These are phyloP conservation scores for Scaptomyza parva DNA, from an alignment of 2,888 invertebrate genomes.

Conservation along the genomic window DNA sequence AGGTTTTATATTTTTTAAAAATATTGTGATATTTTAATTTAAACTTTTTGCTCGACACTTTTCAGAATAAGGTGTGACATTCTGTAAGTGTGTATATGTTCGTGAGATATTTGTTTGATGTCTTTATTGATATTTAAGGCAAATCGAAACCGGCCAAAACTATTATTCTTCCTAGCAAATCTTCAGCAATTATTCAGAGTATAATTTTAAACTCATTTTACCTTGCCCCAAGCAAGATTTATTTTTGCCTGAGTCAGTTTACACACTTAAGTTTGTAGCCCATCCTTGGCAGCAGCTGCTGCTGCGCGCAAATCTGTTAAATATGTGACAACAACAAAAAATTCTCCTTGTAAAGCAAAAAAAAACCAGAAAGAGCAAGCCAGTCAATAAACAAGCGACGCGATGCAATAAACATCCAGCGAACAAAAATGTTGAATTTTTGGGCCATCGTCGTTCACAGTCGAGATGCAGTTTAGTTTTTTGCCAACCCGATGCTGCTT, in stretches of 20 bases:
- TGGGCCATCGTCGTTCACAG: slow-evolving; percentile 58
- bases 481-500: slow-evolving; percentile 39
- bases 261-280: slow-evolving; percentile 44
- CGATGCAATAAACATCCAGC: slow-evolving; percentile 77
- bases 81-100: too few relatives aligned
- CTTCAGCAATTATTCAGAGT: too few relatives aligned
- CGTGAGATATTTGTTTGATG: too few relatives aligned
- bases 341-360: slow-evolving; percentile 30
- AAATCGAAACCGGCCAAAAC: too few relatives aligned
- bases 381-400: slow-evolving; percentile 64
- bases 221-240: slow-evolving; percentile 66
- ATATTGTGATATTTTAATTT: too few relatives aligned
- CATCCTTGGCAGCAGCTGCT: slow-evolving; percentile 58
- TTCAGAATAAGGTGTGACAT: too few relatives aligned
- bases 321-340: slow-evolving; percentile 66
- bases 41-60: too few relatives aligned
- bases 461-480: slow-evolving; percentile 49
- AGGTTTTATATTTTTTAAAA: too few relatives aligned
- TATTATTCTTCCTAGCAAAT: too few relatives aligned
- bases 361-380: slow-evolving; percentile 37
- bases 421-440: slow-evolving; percentile 74
- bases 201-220: slow-evolving; percentile 48
- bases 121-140: too few relatives aligned
- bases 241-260: slow-evolving; percentile 68
- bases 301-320: slow-evolving; percentile 65